Base-by-base conservation (phyloP, 2,797 vertebrate species). In the Eulemur coronatus region DNA sequence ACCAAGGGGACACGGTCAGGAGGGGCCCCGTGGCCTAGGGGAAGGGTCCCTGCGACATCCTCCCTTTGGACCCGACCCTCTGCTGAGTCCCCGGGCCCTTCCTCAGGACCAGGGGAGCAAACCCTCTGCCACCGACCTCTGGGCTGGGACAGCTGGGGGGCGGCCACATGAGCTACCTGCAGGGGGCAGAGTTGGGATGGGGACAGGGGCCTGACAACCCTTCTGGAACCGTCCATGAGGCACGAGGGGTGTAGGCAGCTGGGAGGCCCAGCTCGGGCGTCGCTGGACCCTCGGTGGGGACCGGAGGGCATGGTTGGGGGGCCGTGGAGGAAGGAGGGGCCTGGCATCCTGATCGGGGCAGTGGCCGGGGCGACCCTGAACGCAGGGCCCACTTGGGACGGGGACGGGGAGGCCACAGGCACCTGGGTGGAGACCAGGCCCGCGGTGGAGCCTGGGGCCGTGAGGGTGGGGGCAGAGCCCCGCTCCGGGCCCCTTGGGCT, bases 401-500 rank as follows among this genome's bases (percentile, higher is more conserved):
- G 52, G 17, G 11, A 38, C 1, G 0, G 46, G 17, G 84, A 33
- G 22, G 63, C 33, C 4, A 7, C 33, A 1, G 14, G 46, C 0
- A 6, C 43, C 30, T 15, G 75, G 86, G 35, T 9, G 57, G 57
- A 48, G n/a, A 41, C 22, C 41, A 38, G 72, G 65, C 20, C 28
- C 0, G 15, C 8, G 7, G 35, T 28, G 48, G 57, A 57, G 84
- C 75, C 75, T 70, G 69, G 28, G 50, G 10, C 65, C 13, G 15
- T 38, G 76, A 4, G 79, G 59, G 43, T 1, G 52, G 79, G 86
- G 61, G 38, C 22, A 2, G 76, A 85, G 92, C 85, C 92, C 86
- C 93, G 13, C 41, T 26, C 65, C 59, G 30, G 85, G 65, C 97
- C 96, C 96, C 86, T 65, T 28, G 33, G 96, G 95, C 97, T 91